Conservation (phyloP, 1,140 invertebrate genomes). For the Macrosteles quadrilineatus region DNA sequence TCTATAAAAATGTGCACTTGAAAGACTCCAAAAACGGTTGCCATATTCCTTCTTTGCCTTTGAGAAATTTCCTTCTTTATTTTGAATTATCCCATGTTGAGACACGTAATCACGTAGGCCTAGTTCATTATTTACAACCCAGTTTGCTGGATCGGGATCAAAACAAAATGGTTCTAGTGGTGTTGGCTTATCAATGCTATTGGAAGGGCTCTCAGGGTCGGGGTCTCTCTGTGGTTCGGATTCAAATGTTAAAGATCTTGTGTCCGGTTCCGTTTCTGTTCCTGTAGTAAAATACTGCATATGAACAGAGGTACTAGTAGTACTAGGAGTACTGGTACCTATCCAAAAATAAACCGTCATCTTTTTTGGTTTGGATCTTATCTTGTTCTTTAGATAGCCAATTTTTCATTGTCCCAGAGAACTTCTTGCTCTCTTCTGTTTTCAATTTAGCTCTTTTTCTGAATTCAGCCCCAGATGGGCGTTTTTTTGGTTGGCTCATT, state of each 20-base stretch:
- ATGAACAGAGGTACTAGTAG: conserved; percentile 7
- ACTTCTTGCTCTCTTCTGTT: conserved; percentile 11
- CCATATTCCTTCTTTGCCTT: conserved; percentile 14
- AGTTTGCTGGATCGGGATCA: conserved; percentile 25
- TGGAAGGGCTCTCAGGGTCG: conserved; percentile 10
- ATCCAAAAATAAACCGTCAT: conserved; percentile 17
- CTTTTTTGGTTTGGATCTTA: conserved; percentile 3
- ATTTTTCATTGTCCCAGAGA: conserved; percentile 4
- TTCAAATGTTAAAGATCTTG: conserved; percentile 21
- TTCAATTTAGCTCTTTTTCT: conserved; percentile 22
- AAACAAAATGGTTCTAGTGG: conserved; percentile 15
- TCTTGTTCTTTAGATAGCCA: neutral
- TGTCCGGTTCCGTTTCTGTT: neutral
- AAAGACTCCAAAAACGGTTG: conserved; percentile 18
- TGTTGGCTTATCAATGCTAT: conserved; percentile 15
- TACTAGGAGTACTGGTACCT: conserved; percentile 17
- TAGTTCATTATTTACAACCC: conserved; percentile 20
- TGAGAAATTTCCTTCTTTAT: conserved; percentile 14
- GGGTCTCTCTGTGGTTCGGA: conserved; percentile 4
- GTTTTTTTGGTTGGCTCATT: conserved; percentile 23
- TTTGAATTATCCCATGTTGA: conserved; percentile 17
- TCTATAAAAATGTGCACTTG: neutral
- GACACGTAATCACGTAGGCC: conserved; percentile 26
- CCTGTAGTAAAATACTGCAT: neutral
- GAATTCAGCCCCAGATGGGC: conserved; percentile 19